phyloP scores from a whole-genome alignment of 35 echinoderm and acorn worm species.

The Eucidaris tribuloides region DNA sequence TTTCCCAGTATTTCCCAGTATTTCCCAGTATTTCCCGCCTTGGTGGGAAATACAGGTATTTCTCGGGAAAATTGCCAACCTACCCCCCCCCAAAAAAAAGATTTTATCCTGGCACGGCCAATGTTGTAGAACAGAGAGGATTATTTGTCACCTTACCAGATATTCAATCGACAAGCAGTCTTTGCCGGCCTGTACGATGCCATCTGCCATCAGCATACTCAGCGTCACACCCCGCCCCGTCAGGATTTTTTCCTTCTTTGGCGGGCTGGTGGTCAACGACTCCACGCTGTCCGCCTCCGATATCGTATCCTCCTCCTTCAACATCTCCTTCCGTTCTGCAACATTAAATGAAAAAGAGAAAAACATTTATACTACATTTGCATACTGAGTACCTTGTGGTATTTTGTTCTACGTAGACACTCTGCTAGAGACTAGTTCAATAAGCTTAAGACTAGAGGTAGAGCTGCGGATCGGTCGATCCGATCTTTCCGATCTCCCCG shows the following conservation, averaged over 20 bases:
- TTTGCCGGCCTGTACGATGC: constrained; percentile 85
- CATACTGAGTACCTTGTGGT: neutral
- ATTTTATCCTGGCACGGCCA: no score
- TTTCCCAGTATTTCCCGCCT: no score
- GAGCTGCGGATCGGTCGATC: no score
- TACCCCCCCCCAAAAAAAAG: no score
- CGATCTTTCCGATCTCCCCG: no score
- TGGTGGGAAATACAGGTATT: no score
- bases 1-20: no score
- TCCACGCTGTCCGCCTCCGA: constrained; percentile 80
- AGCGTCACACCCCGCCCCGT: constrained; percentile 89
- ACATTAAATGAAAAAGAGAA: neutral
- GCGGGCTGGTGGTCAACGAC: constrained; percentile 38
- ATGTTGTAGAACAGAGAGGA: no score
- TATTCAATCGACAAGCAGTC: constrained; percentile 89
- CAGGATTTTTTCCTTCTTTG: constrained; percentile 57
- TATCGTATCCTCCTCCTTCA: constrained; percentile 86
- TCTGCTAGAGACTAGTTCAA: neutral
- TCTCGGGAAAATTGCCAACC: no score
- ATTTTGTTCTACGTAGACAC: neutral
- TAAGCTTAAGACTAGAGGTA: neutral
- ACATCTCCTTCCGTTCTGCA: constrained; percentile 35
- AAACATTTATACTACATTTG: neutral
- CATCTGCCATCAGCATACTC: constrained; percentile 89
- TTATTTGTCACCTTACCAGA: no score